These are phyloP conservation scores for Gobio gobio DNA, from an alignment of 2,113 vertebrate genomes.

Conservation along the genomic window DNA sequence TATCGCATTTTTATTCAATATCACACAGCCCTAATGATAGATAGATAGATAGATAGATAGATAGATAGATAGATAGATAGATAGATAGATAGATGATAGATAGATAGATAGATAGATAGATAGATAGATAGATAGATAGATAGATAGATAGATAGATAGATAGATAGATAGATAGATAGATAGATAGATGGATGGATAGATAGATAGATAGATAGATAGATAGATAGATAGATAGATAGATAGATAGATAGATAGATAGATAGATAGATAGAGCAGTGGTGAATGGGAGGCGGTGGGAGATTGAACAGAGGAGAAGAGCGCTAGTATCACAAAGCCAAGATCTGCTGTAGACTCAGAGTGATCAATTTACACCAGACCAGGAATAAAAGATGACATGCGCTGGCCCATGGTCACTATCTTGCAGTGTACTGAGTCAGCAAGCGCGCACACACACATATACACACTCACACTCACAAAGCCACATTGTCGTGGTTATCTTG, in stretches of 20 bases:
- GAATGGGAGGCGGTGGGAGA: slow-evolving; percentile 20
- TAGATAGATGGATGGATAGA: no score
- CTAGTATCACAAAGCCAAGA: slow-evolving; percentile 65
- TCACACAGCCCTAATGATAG: no score
- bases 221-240: background rate
- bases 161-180: no score
- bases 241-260: background rate
- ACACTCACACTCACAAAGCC: background rate
- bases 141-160: no score
- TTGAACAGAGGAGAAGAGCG: slow-evolving; percentile 47
- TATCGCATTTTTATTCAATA: no score
- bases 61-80: no score
- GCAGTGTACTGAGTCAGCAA: slow-evolving; percentile 70
- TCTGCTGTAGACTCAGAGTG: slow-evolving; percentile 69
- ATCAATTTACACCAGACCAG: slow-evolving; percentile 81
- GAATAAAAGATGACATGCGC: slow-evolving; percentile 77
- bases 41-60: no score
- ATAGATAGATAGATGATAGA: no score
- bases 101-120: no score
- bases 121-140: no score
- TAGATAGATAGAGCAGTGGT: background rate
- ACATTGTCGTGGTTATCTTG: slow-evolving; percentile 13
- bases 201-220: background rate
- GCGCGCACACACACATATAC: slow-evolving; percentile 36
- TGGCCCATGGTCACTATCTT: slow-evolving; percentile 63